Conservation (phyloP, 2,888 invertebrate species). For the Harpalus rubripes region DNA sequence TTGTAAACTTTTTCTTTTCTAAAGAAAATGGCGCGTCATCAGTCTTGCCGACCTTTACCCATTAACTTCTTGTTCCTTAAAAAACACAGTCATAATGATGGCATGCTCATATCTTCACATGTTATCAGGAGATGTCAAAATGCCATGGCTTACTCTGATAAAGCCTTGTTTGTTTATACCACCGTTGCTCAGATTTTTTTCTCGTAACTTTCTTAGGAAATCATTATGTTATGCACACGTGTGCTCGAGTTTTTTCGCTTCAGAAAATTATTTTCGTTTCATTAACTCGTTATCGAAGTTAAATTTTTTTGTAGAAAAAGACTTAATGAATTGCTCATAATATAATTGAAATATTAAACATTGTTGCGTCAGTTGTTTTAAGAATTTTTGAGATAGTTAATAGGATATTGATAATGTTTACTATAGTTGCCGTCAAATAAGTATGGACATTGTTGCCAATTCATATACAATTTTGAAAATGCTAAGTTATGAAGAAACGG, state of each 20-base stretch:
- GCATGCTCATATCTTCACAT: constrained; percentile 24
- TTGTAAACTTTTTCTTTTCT: no score
- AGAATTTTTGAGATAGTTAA: no score
- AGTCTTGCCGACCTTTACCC: constrained; percentile 23
- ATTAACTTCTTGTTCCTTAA: constrained; percentile 48
- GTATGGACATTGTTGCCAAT: no score
- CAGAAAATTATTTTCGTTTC: background rate
- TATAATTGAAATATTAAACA: no score
- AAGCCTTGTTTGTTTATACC: constrained; percentile 54
- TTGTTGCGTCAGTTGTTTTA: no score
- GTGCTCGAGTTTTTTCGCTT: background rate
- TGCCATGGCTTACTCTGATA: constrained; percentile 56
- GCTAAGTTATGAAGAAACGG: no score
- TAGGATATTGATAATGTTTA: no score
- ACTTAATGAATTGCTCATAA: no score
- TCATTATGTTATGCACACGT: constrained; percentile 54
- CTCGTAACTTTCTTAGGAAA: constrained; percentile 43
- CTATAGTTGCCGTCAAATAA: no score
- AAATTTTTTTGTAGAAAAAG: no score
- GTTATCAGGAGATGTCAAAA: constrained; percentile 61
- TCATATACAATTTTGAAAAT: no score
- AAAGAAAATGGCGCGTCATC: constrained; percentile 40
- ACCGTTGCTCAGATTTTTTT: constrained; percentile 20
- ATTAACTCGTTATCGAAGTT: no score
- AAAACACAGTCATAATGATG: constrained; percentile 61